Conservation (phyloP, 2,797 vertebrate species). For the Buphagus erythrorhynchus region DNA sequence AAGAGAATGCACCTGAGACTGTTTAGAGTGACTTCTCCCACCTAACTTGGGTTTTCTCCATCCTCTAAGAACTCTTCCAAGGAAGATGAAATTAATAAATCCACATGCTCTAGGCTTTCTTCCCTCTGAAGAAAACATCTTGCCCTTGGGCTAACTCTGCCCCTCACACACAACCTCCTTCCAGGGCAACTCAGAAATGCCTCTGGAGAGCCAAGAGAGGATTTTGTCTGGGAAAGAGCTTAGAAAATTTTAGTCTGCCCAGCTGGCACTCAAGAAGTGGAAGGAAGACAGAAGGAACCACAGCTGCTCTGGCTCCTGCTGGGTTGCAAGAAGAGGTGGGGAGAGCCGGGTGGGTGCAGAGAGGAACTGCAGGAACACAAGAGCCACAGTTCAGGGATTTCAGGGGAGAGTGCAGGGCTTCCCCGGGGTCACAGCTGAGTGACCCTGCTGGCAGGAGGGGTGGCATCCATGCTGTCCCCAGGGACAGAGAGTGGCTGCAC, state of each 20-base stretch:
- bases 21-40: not conserved
- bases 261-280: not conserved
- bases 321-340: not conserved
- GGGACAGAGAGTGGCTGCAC: rapidly evolving
- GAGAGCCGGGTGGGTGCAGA: not conserved
- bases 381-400: not conserved
- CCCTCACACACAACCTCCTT: not conserved
- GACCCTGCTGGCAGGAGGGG: not conserved
- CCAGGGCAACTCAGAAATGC: not conserved
- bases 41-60: not conserved
- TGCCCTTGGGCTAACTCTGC: rapidly evolving
- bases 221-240: not conserved
- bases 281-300: not conserved
- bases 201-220: not conserved
- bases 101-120: not conserved
- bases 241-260: too few relatives aligned
- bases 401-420: rapidly evolving
- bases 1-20: not conserved
- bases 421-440: rapidly evolving
- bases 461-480: not conserved
- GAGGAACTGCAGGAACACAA: rapidly evolving
- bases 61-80: not conserved
- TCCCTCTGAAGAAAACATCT: not conserved
- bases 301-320: not conserved
- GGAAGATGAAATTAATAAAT: not conserved